These are phyloP conservation scores for Tuta absoluta DNA, from an alignment of 2,888 invertebrate genomes.

Conservation along the genomic window DNA sequence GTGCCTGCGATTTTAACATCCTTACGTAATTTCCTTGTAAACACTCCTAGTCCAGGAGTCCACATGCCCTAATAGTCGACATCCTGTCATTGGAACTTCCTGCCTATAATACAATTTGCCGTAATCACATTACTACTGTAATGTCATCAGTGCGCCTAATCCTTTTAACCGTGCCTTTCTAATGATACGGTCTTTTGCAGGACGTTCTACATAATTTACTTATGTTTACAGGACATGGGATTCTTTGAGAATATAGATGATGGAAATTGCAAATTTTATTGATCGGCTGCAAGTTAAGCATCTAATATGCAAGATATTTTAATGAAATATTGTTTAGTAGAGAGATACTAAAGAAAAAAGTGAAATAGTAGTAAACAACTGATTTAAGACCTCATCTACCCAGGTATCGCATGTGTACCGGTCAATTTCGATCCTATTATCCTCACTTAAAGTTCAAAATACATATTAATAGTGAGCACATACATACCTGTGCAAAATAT, in stretches of 20 bases:
- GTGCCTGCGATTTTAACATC: background rate
- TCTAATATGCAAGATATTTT: no score
- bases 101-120: constrained; percentile 67
- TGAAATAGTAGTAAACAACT: no score
- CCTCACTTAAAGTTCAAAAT: no score
- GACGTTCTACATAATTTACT: background rate
- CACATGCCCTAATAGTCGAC: constrained; percentile 30
- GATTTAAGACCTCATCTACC: no score
- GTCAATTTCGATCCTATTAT: no score
- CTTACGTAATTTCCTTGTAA: constrained; percentile 6
- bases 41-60: constrained; percentile 14
- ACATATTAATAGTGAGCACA: no score
- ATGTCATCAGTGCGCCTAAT: constrained; percentile 56
- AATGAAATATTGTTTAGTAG: no score
- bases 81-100: constrained; percentile 61
- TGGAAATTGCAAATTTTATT: no score
- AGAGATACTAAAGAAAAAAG: no score
- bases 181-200: constrained; percentile 2
- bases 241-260: background rate
- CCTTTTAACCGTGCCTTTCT: constrained; percentile 45
- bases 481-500: no score
- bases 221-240: background rate
- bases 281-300: no score
- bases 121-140: constrained; percentile 67
- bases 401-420: no score